Conservation (phyloP, 2,797 vertebrate species). For the Heteromormyrus szaboi region DNA sequence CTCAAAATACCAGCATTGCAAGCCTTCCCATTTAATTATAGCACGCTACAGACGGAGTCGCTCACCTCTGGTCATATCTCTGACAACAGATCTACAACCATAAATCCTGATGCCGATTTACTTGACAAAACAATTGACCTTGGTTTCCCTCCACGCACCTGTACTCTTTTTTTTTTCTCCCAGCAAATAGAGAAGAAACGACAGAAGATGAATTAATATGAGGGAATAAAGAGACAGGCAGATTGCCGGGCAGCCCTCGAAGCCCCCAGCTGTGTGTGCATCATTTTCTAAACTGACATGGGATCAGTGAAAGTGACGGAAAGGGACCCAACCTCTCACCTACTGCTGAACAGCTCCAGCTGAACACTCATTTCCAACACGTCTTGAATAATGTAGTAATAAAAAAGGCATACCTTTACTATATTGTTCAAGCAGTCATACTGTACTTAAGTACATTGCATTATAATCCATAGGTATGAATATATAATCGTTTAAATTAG, state of each 20-base stretch:
- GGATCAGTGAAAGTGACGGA: neutral
- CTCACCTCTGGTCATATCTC: neutral
- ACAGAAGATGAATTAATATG: neutral
- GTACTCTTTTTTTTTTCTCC: neutral
- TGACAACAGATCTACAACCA: neutral
- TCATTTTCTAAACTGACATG: neutral
- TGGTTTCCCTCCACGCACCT: neutral
- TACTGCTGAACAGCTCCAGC: neutral
- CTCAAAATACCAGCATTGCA: neutral
- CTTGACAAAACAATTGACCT: conserved; percentile 18
- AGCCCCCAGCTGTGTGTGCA: neutral
- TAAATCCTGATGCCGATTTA: conserved; percentile 17
- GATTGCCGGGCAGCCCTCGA: neutral
- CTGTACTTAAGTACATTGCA: neutral
- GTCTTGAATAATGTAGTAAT: neutral
- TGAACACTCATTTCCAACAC: neutral
- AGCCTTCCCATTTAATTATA: conserved; percentile 1
- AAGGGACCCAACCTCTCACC: neutral
- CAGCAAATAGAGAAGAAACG: neutral
- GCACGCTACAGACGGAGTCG: neutral
- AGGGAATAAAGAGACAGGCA: neutral
- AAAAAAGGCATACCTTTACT: neutral
- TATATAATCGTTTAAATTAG: neutral
- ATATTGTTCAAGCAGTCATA: neutral
- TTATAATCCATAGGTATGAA: neutral